Percentiles rank a stretch among this genome's conserved stretches.
Conservation (phyloP, 1,140 invertebrate species). For the Listronotus bonariensis region DNA sequence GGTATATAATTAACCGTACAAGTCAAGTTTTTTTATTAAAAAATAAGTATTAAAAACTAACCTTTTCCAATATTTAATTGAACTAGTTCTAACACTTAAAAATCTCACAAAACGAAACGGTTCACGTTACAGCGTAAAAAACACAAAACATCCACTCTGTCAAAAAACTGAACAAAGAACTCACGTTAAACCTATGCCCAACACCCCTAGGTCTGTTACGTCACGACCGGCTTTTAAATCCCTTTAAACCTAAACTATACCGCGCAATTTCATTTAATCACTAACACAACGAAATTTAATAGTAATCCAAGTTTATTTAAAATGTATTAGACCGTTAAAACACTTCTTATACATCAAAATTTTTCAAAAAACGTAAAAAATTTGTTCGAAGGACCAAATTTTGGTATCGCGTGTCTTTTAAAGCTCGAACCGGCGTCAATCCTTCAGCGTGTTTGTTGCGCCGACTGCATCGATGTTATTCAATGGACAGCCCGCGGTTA, state of each 20-base stretch:
- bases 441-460: constrained; percentile 21
- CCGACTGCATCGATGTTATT: constrained; percentile 29
- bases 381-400: constrained; percentile 4
- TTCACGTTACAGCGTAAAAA: too few relatives aligned
- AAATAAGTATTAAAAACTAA: too few relatives aligned
- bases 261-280: background rate
- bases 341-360: background rate
- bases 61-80: too few relatives aligned
- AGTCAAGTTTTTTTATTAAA: too few relatives aligned
- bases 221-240: background rate
- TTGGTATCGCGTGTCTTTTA: constrained; percentile 10
- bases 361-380: background rate
- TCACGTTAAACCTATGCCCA: too few relatives aligned
- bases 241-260: background rate
- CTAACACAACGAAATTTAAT: background rate
- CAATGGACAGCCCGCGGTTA: constrained; percentile 23
- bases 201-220: too few relatives aligned
- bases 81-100: too few relatives aligned
- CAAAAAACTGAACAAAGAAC: too few relatives aligned
- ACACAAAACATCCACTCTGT: too few relatives aligned
- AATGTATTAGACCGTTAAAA: background rate
- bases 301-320: background rate
- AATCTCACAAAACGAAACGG: too few relatives aligned
- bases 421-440: constrained; percentile 9
- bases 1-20: too few relatives aligned